A percentile compares a stretch with the other conserved stretches of the same genome.
phyloP scores from a whole-genome alignment of 1,140 invertebrate genomes.

The Alviniconcha marisindica region DNA sequence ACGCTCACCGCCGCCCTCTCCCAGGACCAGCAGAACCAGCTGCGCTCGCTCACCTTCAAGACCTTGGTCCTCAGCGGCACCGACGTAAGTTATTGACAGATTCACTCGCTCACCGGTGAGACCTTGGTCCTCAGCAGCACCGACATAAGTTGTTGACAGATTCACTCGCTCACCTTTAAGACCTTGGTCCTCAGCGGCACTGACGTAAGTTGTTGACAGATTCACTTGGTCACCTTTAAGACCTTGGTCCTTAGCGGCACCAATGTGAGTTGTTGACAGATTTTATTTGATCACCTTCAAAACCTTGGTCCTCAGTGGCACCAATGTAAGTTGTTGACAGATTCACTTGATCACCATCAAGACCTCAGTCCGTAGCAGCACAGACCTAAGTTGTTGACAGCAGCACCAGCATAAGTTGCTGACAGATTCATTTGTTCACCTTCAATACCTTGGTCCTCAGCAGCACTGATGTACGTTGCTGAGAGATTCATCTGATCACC shows the following conservation, averaged over 20 bases:
- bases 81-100: slow-evolving; percentile 83
- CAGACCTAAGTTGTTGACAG: slow-evolving; percentile 85
- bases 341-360: slow-evolving; percentile 83
- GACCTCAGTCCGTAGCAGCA: slow-evolving; percentile 89
- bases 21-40: slow-evolving; percentile 81
- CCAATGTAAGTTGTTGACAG: slow-evolving; percentile 84
- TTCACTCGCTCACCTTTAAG: slow-evolving; percentile 83
- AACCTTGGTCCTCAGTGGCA: slow-evolving; percentile 89
- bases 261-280: slow-evolving; percentile 82
- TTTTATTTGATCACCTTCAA: slow-evolving; percentile 79
- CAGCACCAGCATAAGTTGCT: slow-evolving; percentile 82
- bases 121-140: slow-evolving; percentile 90
- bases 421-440: slow-evolving; percentile 80
- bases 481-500: slow-evolving; percentile 81
- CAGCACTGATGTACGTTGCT: slow-evolving; percentile 86
- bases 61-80: slow-evolving; percentile 90
- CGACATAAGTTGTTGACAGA: slow-evolving; percentile 83
- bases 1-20: slow-evolving; percentile 82
- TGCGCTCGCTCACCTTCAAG: slow-evolving; percentile 83
- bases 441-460: slow-evolving; percentile 90
- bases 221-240: slow-evolving; percentile 83
- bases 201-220: slow-evolving; percentile 83
- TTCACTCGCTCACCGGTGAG: slow-evolving; percentile 83
- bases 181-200: slow-evolving; percentile 90
- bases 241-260: slow-evolving; percentile 90